Evolutionary conservation across 2,113 vertebrate genomes (phyloP).

Genomic region (Phylloscopus trochiloides): DNA sequence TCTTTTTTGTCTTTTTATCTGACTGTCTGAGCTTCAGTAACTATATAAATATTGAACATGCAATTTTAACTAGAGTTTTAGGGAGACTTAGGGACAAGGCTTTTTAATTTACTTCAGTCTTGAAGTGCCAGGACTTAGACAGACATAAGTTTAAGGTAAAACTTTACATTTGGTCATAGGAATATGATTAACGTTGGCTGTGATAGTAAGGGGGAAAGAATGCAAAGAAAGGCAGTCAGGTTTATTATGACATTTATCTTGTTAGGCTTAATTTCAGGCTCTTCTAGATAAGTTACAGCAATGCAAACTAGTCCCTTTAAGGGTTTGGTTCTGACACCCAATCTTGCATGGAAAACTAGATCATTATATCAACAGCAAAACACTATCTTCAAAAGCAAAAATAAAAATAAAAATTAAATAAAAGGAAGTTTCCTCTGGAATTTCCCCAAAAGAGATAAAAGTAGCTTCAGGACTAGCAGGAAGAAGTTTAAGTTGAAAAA

Average conservation of each 20-base stretch:
- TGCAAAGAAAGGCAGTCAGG: background rate
- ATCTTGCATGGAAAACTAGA: background rate
- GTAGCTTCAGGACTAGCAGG: background rate
- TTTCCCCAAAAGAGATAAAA: background rate
- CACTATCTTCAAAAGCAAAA: background rate
- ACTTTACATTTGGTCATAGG: background rate
- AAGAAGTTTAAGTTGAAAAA: background rate
- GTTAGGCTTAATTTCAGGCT: background rate
- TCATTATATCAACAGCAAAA: background rate
- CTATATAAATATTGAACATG: background rate
- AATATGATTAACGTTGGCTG: background rate
- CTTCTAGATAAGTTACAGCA: background rate
- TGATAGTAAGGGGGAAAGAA: background rate
- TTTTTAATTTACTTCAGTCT: background rate
- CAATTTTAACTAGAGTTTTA: background rate
- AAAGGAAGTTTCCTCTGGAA: background rate
- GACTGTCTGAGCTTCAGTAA: background rate
- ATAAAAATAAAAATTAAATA: background rate
- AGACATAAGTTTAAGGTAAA: background rate
- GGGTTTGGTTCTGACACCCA: background rate
- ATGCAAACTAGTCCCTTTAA: background rate
- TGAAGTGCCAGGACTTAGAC: background rate
- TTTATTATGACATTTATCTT: background rate
- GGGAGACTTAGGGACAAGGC: background rate
- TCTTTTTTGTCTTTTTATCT: background rate